phyloP scores from a whole-genome alignment of 1,140 invertebrate genomes.

The Atta texana region DNA sequence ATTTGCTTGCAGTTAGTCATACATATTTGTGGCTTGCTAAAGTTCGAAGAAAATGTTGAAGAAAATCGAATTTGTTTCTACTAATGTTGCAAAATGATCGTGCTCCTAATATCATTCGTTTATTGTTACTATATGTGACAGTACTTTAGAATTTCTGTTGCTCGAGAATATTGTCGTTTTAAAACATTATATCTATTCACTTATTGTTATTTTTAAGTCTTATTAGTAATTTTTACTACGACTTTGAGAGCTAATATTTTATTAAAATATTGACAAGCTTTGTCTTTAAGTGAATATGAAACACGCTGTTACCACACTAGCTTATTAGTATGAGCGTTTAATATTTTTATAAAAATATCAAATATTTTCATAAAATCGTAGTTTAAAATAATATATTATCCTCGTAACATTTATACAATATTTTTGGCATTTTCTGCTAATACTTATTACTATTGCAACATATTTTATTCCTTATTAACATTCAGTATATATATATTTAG shows the following conservation, averaged over 20 bases:
- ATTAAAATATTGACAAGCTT: constrained; percentile 3
- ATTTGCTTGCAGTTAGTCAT: constrained; percentile 12
- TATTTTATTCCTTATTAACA: not conserved
- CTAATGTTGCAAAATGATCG: not conserved
- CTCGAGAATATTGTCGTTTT: not conserved
- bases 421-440: constrained; percentile 16
- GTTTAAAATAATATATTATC: constrained; percentile 30
- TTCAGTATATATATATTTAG: not conserved
- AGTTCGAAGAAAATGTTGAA: not conserved
- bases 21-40: constrained; percentile 17
- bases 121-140: not conserved
- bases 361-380: constrained; percentile 13
- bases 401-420: not conserved
- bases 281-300: not conserved
- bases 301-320: not conserved
- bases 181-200: not conserved
- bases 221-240: not conserved
- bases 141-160: not conserved
- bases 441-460: not conserved
- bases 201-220: not conserved
- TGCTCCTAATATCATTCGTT: not conserved
- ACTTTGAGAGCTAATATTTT: not conserved
- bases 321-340: not conserved
- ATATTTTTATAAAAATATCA: not conserved
- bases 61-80: not conserved